These are phyloP conservation scores for Pristionchus mayeri DNA, from an alignment of 2,888 invertebrate genomes.

Conservation along the genomic window DNA sequence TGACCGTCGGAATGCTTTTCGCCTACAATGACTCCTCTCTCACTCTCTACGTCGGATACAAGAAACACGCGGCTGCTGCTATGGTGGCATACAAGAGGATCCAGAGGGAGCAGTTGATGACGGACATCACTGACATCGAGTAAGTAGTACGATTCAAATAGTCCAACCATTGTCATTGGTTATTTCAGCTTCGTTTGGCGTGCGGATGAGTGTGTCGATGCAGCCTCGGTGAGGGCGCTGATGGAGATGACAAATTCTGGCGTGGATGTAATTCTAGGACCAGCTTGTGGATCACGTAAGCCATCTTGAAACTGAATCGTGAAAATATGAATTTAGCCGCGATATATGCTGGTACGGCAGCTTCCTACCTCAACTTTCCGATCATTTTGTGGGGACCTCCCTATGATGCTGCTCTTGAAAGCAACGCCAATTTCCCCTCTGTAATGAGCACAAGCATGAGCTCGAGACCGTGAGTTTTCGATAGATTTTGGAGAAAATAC, in stretches of 20 bases:
- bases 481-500: not conserved
- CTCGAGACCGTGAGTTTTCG: slow-evolving; percentile 55
- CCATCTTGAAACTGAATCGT: not conserved
- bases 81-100: slow-evolving; percentile 38
- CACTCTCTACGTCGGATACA: slow-evolving; percentile 16
- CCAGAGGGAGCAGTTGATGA: slow-evolving; percentile 15
- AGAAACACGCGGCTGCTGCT: slow-evolving; percentile 13
- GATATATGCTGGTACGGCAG: slow-evolving; percentile 53
- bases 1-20: slow-evolving; percentile 20
- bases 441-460: slow-evolving; percentile 59
- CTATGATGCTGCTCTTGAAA: slow-evolving; percentile 57
- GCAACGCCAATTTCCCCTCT: slow-evolving; percentile 58
- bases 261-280: slow-evolving; percentile 61
- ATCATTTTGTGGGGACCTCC: slow-evolving; percentile 64
- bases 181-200: slow-evolving; percentile 56
- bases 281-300: slow-evolving; percentile 54
- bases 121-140: slow-evolving; percentile 12
- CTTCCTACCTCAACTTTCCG: slow-evolving; percentile 58
- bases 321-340: not conserved
- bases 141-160: not conserved
- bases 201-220: slow-evolving; percentile 57
- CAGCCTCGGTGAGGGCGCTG: slow-evolving; percentile 54
- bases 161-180: not conserved
- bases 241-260: slow-evolving; percentile 54
- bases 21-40: slow-evolving; percentile 1